Percentiles rank a stretch among this genome's conserved stretches.
Evolutionary conservation across 1,140 invertebrate genomes (phyloP).

Genomic region (Drosophila ohnishii): DNA sequence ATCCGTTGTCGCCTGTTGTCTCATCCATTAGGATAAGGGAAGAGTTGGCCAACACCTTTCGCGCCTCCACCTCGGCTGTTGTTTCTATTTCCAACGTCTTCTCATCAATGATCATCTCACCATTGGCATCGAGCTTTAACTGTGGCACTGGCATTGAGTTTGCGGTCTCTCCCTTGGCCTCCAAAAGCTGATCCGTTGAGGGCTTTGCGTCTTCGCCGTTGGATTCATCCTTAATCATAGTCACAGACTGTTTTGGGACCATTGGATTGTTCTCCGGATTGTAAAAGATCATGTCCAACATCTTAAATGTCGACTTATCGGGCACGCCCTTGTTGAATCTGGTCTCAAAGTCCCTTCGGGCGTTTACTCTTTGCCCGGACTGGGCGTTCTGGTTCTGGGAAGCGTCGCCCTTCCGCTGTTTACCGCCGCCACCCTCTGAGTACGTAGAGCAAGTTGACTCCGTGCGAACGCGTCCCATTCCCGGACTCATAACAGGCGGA

Average conservation of each 20-base stretch:
- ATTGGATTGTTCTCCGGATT: conserved; percentile 91
- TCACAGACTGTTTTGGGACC: conserved; percentile 81
- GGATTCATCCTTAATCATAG: conserved; percentile 66
- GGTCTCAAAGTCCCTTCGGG: conserved; percentile 85
- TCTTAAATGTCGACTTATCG: conserved; percentile 89
- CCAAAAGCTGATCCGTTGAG: conserved; percentile 43
- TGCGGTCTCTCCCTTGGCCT: conserved; percentile 40
- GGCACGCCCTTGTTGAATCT: conserved; percentile 84
- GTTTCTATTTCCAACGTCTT: conserved; percentile 92
- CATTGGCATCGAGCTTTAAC: conserved; percentile 94
- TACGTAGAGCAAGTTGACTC: conserved; percentile 83
- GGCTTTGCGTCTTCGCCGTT: conserved; percentile 51
- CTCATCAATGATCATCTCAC: conserved; percentile 93
- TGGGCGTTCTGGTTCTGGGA: conserved; percentile 47
- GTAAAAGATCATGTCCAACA: conserved; percentile 96
- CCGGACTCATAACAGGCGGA: conserved; percentile 60
- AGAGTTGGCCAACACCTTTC: conserved; percentile 86
- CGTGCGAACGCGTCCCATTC: conserved; percentile 77
- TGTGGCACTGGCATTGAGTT: conserved; percentile 88
- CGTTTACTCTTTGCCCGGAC: conserved; percentile 60
- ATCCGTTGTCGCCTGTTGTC: conserved; percentile 85
- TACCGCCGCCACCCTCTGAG: conserved; percentile 62
- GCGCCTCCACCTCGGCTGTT: conserved; percentile 86
- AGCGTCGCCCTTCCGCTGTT: conserved; percentile 58
- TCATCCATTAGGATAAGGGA: conserved; percentile 87